Conservation (phyloP, 2,888 invertebrate genomes). For the Drosophila gaucha region DNA sequence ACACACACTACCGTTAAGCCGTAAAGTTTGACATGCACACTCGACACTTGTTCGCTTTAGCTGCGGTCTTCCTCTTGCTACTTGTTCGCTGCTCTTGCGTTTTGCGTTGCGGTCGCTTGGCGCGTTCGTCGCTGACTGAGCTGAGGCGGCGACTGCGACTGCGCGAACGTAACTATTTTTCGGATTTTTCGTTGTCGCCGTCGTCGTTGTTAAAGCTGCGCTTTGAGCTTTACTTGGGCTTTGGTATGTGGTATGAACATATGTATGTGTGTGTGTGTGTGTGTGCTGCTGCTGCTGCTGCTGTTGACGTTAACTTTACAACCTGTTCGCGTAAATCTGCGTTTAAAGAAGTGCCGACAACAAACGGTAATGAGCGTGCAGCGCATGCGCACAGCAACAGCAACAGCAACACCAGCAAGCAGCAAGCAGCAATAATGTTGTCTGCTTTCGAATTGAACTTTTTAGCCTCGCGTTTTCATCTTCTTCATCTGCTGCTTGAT, state of each 20-base stretch:
- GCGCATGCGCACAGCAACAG: constrained; percentile 37
- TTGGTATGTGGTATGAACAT: constrained; percentile 39
- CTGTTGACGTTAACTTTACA: constrained; percentile 54
- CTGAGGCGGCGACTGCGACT: constrained; percentile 33
- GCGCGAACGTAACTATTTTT: constrained; percentile 44
- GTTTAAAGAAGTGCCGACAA: constrained; percentile 74
- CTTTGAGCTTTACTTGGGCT: constrained; percentile 45
- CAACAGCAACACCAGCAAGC: constrained; percentile 25
- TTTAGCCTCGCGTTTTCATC: constrained; percentile 24
- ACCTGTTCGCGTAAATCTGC: constrained; percentile 74
- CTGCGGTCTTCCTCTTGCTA: constrained; percentile 19
- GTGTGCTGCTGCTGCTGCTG: constrained; percentile 22
- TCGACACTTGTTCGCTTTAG: constrained; percentile 36
- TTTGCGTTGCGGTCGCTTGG: constrained; percentile 46
- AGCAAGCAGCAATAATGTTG: constrained; percentile 9
- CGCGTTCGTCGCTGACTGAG: constrained; percentile 62
- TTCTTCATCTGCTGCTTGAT: neutral
- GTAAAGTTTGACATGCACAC: constrained; percentile 21
- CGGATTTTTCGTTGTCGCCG: constrained; percentile 17
- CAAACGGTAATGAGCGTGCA: constrained; percentile 69
- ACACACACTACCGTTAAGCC: constrained; percentile 38
- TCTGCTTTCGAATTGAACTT: constrained; percentile 61
- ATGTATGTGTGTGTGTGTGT: constrained; percentile 26
- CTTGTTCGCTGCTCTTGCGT: constrained; percentile 12
- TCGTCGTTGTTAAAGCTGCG: constrained; percentile 30